Conservation (phyloP, 2,113 vertebrate genomes). For the Cisticola juncidis region DNA sequence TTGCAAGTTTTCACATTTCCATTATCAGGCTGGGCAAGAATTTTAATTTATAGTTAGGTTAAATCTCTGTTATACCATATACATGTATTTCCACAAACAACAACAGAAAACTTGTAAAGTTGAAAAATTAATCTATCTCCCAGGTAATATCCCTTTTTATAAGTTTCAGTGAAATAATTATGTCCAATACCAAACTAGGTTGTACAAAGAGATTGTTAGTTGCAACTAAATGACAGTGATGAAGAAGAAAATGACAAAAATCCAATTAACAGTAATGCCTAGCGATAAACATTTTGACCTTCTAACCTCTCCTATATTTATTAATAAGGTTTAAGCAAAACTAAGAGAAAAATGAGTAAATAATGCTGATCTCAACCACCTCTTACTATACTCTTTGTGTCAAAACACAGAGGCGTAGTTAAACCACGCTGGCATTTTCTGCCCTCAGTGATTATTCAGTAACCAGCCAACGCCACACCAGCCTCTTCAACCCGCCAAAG, state of each 20-base stretch:
- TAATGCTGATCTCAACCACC: not conserved
- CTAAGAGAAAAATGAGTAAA: not conserved
- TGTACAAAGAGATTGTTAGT: not conserved
- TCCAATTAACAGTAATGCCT: not conserved
- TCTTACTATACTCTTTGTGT: not conserved
- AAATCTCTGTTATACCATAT: not conserved
- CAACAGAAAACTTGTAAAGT: not conserved
- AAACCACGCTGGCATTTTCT: not conserved
- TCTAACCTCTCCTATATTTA: not conserved
- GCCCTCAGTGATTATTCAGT: not conserved
- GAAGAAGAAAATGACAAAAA: not conserved
- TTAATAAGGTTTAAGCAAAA: not conserved
- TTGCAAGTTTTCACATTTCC: not conserved
- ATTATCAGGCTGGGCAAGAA: not conserved
- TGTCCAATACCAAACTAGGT: not conserved
- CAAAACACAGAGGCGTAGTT: not conserved
- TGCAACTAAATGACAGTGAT: not conserved
- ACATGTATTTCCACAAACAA: not conserved
- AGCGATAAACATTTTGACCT: fast-evolving
- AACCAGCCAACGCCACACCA: not conserved
- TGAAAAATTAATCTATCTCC: not conserved
- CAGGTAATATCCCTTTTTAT: not conserved
- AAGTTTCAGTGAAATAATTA: not conserved
- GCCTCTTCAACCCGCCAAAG: not conserved
- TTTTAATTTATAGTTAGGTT: not conserved